Evolutionary conservation across 1,140 invertebrate species (phyloP).

Genomic region (Helicoverpa armigera): DNA sequence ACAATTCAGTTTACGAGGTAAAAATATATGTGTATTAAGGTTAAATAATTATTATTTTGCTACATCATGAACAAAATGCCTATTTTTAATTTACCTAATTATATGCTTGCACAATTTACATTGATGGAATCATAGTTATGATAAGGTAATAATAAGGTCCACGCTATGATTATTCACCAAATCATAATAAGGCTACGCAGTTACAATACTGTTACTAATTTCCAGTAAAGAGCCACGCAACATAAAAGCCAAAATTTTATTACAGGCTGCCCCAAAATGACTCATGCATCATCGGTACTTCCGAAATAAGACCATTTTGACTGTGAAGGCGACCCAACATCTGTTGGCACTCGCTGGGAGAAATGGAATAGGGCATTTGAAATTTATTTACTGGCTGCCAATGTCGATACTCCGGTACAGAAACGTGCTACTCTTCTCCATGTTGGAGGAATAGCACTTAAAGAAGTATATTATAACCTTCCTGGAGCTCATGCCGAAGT

Average conservation of each 20-base stretch:
- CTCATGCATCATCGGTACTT: neutral
- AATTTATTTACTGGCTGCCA: constrained; percentile 57
- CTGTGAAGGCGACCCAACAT: neutral
- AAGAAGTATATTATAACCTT: neutral
- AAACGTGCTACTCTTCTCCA: constrained; percentile 59
- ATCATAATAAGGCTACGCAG: no score
- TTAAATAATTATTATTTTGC: no score
- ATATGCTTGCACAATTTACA: no score
- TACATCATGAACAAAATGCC: no score
- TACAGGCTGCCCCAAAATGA: neutral
- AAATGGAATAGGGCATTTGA: constrained; percentile 60
- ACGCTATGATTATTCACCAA: no score
- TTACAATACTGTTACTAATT: no score
- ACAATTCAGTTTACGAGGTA: no score
- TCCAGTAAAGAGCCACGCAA: neutral
- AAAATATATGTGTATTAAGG: no score
- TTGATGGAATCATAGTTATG: no score
- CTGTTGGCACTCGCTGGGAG: constrained; percentile 3
- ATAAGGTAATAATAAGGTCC: no score
- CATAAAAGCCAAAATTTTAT: neutral
- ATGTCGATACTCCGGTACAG: constrained; percentile 49
- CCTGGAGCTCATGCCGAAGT: neutral
- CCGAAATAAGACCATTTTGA: neutral
- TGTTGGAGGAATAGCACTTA: neutral
- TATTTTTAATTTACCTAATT: no score